Base-by-base conservation (phyloP, 2,888 invertebrate species). In the Latheticus oryzae region DNA sequence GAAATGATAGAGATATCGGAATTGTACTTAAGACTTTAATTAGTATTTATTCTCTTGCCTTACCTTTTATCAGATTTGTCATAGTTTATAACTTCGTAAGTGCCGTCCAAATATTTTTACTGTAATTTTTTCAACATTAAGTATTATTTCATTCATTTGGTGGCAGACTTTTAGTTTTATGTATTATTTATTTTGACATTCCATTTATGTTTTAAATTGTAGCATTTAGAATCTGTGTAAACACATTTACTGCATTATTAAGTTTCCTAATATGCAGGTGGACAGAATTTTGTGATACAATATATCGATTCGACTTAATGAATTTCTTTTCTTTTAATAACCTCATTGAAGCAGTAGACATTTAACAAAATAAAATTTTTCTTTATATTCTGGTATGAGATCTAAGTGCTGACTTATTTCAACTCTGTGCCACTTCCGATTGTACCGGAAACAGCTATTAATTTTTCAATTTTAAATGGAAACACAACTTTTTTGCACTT, bases 251-350 rank as follows among this genome's bases (percentile, higher is more conserved):
- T 47, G 47, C 47, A 47, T 33, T 11, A 12, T 3, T 21, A 15
- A 38, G 5, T n/a, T 24, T 9, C n/a, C 17, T 45, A 24, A 7
- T 32, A 21, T 21, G 50, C 50, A 50, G 50, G 26, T 24, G 16
- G 50, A 9, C 38, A 23, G 52, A 30, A 52, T 38, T 48, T 50
- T 52, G 52, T 52, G 52, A 52, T 52, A 52, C 8, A 50, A 50
- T 50, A 50, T 38, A 50, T 15, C 9, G 15, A 47, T 17, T 26
- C 17, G 17, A 21, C 19, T 28, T 19, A n/a, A 42, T n/a, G n/a
- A n/a, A n/a, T n/a, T n/a, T n/a, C n/a, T n/a, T n/a, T n/a, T n/a
- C n/a, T n/a, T n/a, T n/a, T n/a, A n/a, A n/a, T n/a, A n/a, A n/a
- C n/a, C n/a, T n/a, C n/a, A n/a, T n/a, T n/a, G n/a, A n/a, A n/a